Conservation (phyloP, 2,113 vertebrate species). For the Benthochromis sp. region DNA sequence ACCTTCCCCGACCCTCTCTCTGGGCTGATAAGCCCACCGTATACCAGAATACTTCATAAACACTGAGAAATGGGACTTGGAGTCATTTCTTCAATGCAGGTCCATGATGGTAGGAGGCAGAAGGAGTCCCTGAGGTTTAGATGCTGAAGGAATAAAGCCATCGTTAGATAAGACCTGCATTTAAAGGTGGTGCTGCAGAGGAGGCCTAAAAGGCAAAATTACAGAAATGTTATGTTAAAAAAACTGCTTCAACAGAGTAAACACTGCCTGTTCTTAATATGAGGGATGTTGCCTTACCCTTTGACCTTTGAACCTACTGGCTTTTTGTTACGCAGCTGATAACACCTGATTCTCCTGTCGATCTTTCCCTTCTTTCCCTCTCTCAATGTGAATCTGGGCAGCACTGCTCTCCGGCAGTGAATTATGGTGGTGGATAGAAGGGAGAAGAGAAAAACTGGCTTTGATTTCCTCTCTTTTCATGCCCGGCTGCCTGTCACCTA, state of each 20-base stretch:
- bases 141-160: not conserved
- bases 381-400: not conserved
- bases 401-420: not conserved
- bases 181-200: not conserved
- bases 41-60: not conserved
- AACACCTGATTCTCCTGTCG: not conserved
- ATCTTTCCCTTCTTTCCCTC: not conserved
- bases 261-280: not conserved
- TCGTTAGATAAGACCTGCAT: not conserved
- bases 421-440: not conserved
- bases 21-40: not conserved
- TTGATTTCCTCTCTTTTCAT: conserved; percentile 27
- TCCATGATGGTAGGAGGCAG: not conserved
- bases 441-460: not conserved
- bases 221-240: not conserved
- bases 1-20: not conserved
- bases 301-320: not conserved
- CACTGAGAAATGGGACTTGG: not conserved
- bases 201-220: not conserved
- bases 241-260: not conserved
- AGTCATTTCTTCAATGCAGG: not conserved
- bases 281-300: not conserved
- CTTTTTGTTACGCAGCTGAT: too few species aligned
- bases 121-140: not conserved
- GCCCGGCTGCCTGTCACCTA: conserved; percentile 30